phyloP scores from a whole-genome alignment of 35 echinoderm and acorn worm genomes.

The Ophiothrix spiculata region DNA sequence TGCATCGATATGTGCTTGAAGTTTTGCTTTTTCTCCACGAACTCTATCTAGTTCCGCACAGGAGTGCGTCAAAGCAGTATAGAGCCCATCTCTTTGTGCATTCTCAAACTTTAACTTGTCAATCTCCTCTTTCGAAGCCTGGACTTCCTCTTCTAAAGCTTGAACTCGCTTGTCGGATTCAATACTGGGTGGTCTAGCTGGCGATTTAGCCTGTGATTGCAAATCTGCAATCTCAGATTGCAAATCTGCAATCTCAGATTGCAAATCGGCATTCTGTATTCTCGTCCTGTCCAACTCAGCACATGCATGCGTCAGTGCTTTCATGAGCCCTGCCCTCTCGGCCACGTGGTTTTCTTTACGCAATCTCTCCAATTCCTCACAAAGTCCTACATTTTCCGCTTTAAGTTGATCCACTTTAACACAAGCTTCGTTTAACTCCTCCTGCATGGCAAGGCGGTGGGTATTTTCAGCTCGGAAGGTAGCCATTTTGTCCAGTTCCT shows the following conservation, averaged over 20 bases:
- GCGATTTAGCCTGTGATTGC: too few relatives aligned
- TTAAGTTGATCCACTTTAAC: not conserved
- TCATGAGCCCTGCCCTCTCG: not conserved
- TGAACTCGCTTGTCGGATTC: too few relatives aligned
- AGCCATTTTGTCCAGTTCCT: not conserved
- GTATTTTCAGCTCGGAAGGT: not conserved
- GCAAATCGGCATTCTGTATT: not conserved
- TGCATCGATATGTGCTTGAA: not conserved
- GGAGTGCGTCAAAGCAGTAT: not conserved
- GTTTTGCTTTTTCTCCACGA: not conserved
- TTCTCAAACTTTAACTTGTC: not conserved
- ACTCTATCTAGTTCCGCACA: not conserved
- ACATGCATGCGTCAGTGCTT: constrained; percentile 2
- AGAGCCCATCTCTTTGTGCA: constrained; percentile 1
- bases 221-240: too few relatives aligned
- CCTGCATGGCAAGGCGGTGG: not conserved
- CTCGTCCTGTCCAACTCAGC: not conserved
- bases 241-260: too few relatives aligned
- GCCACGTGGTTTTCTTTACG: not conserved
- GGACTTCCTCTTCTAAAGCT: not conserved
- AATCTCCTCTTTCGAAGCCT: not conserved
- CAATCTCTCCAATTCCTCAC: not conserved
- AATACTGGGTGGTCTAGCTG: too few relatives aligned
- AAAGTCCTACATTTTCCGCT: not conserved
- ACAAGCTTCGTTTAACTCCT: constrained; percentile 2